These are phyloP conservation scores for Thryonomys swinderianus DNA, from an alignment of 2,113 vertebrate species.

Conservation along the genomic window DNA sequence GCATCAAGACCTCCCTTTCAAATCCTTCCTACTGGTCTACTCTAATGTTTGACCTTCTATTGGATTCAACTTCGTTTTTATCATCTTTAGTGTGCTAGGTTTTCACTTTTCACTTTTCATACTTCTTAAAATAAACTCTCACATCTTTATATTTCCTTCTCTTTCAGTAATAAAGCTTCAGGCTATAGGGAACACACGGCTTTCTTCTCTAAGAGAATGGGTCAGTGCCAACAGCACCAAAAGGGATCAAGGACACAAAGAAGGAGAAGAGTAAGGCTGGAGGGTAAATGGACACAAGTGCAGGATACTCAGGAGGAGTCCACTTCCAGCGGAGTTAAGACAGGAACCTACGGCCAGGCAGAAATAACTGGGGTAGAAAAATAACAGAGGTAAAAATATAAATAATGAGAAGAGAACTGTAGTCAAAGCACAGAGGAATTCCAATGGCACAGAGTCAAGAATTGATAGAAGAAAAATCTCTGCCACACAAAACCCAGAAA, in stretches of 20 bases:
- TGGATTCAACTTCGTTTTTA: neutral
- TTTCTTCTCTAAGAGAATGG: neutral
- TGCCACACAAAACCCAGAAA: neutral
- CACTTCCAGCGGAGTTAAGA: neutral
- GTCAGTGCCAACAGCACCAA: neutral
- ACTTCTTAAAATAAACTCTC: neutral
- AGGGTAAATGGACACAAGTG: neutral
- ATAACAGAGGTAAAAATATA: neutral
- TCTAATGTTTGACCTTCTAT: neutral
- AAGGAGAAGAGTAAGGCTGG: neutral
- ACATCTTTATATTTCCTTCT: neutral
- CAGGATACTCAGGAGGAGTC: neutral
- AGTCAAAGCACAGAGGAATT: neutral
- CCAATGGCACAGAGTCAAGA: neutral
- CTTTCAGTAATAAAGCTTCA: neutral
- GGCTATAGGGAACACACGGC: neutral
- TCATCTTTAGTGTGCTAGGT: neutral
- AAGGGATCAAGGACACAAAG: neutral
- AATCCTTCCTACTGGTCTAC: neutral
- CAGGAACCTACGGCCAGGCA: neutral
- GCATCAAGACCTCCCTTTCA: neutral
- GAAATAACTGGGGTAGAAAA: fast-evolving
- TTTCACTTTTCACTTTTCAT: neutral
- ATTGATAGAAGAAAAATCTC: neutral
- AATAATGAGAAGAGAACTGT: neutral